Percentiles rank a stretch among this genome's conserved stretches.
Evolutionary conservation across 2,113 vertebrate species (phyloP).

Genomic region (Porphyrio hochstetteri): DNA sequence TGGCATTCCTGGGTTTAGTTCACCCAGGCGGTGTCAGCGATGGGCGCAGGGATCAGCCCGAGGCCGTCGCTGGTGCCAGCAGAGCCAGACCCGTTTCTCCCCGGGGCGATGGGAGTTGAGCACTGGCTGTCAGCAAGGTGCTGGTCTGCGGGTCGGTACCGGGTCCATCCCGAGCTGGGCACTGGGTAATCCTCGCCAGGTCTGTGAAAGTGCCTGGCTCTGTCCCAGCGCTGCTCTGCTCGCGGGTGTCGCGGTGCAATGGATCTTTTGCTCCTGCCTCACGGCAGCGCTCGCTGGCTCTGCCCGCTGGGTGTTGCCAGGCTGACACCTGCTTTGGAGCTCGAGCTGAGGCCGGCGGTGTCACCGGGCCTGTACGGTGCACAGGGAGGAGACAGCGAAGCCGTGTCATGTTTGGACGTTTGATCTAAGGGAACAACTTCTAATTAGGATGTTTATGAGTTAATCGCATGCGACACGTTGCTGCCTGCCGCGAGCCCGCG

Average conservation of each 20-base stretch:
- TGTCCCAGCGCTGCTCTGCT: not conserved
- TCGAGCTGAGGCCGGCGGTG: not conserved
- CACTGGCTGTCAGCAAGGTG: fast-evolving
- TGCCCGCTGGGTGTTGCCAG: not conserved
- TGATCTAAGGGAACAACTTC: not conserved
- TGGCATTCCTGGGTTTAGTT: not conserved
- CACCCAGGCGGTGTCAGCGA: fast-evolving
- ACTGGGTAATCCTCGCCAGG: fast-evolving
- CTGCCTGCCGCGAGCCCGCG: not conserved
- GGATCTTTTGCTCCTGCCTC: fast-evolving
- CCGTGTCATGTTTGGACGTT: not conserved
- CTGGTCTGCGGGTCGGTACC: not conserved
- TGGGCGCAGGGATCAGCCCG: not conserved
- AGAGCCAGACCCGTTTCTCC: not conserved
- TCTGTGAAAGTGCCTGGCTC: not conserved
- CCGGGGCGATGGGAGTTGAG: not conserved
- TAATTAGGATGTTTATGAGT: conserved; percentile 28
- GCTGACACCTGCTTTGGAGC: not conserved
- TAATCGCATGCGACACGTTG: conserved; percentile 9
- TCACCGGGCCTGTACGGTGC: fast-evolving
- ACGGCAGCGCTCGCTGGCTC: not conserved
- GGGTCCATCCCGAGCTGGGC: not conserved
- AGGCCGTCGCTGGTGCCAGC: not conserved
- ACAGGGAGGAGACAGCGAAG: not conserved
- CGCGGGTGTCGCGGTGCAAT: not conserved